phyloP scores from a whole-genome alignment of 1,140 invertebrate species.

The Drosophila subpulchrella region DNA sequence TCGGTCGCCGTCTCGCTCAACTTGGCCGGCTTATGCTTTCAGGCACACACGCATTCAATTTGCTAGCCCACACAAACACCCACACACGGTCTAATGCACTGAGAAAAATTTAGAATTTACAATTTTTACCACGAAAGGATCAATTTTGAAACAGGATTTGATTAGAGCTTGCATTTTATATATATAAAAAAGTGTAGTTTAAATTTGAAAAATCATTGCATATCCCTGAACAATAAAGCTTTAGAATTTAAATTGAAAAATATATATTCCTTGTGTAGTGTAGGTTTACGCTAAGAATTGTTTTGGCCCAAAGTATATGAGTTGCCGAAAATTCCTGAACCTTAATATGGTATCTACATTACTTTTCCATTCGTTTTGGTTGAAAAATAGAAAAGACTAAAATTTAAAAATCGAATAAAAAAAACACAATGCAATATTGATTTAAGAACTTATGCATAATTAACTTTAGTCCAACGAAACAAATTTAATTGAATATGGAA shows the following conservation, averaged over 20 bases:
- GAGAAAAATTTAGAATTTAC: neutral
- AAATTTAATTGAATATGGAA: neutral
- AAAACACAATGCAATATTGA: neutral
- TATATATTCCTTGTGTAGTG: too few species aligned
- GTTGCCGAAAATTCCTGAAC: too few species aligned
- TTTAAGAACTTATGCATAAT: neutral
- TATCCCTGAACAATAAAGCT: too few species aligned
- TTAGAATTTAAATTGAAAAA: too few species aligned
- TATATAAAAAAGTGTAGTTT: too few species aligned
- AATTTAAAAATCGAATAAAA: neutral
- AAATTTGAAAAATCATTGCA: too few species aligned
- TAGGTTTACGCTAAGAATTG: too few species aligned
- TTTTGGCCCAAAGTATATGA: too few species aligned
- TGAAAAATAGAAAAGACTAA: neutral
- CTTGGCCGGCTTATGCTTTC: conserved; percentile 72
- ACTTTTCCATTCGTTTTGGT: neutral
- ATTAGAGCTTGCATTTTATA: neutral
- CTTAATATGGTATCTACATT: too few species aligned
- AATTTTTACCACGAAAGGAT: too few species aligned
- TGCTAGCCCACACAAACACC: conserved; percentile 54
- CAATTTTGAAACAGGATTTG: too few species aligned
- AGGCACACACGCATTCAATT: conserved; percentile 68
- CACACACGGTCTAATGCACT: conserved; percentile 20
- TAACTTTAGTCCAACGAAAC: neutral
- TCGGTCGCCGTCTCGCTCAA: conserved; percentile 47